Evolutionary conservation across 1,140 invertebrate genomes (phyloP), one percentile per base, ranked within the genome.

Genomic region (Tyrophagus putrescentiae): DNA sequence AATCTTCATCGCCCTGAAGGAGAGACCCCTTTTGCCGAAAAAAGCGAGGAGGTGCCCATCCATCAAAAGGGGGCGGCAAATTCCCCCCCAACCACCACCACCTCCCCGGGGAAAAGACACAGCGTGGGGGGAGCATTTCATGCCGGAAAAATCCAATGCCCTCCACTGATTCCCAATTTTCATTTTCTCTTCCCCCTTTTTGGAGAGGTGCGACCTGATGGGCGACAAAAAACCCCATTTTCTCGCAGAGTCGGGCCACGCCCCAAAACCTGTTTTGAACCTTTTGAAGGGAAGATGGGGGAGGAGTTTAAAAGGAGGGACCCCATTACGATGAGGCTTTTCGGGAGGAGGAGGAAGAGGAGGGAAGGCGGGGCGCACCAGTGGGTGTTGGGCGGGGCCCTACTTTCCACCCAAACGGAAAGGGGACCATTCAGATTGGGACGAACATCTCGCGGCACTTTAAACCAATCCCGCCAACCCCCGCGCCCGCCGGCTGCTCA

Each of bases 401-500:
- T 96, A 73, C 95, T 87, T 72, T 79, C 91, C 62, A 73, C 98
- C 34, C n/a, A n/a, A 94, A 98, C 75, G 95, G 95, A 48, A 92
- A 89, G 33, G 98, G 93, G 0, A 84, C 83, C 63, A 90, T 87
- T 1, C 76, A 86, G 48, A 94, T 98, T 70, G 76, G 95, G 65
- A 93, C 98, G 70, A 90, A 91, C 69, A 75, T 98, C 13, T 97
- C 98, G 59, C 93, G 95, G 70, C 87, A 93, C 70, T 99, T 98
- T 69, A 99, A 99, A n/a, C n/a, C 73, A 87, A 89, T 76, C 79
- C 82, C 11, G 82, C 84, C 63, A 71, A 72, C 98, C 13, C 32
- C 29, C 45, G 59, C 23, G 34, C 58, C 27, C 32, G 98, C 98
- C 72, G 76, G 98, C 36, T 88, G 98, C 21, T 98, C 92, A 1